These are phyloP conservation scores for Tridacna crocea DNA, from an alignment of 2,888 invertebrate species.

Conservation along the genomic window DNA sequence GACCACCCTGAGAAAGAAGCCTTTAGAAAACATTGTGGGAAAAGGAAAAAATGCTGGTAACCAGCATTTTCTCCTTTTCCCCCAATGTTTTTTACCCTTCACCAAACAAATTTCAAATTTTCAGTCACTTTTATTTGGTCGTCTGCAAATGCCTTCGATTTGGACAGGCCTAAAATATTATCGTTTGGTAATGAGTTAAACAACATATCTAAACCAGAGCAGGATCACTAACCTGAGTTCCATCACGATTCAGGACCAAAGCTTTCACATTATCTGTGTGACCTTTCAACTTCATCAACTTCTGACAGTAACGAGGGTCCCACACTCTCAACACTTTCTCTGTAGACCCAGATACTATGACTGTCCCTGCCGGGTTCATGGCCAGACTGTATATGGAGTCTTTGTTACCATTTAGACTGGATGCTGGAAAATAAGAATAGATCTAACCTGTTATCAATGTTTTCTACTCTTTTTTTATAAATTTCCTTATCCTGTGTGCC, in stretches of 20 bases:
- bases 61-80: neutral
- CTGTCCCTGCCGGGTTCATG: constrained; percentile 98
- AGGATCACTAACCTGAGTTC: constrained; percentile 86
- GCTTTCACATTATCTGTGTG: constrained; percentile 99
- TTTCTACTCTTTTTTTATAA: neutral
- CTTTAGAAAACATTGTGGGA: neutral
- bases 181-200: neutral
- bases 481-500: no score
- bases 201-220: neutral
- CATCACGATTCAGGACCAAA: constrained; percentile 96
- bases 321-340: constrained; percentile 93
- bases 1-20: no score
- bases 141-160: neutral
- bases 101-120: neutral
- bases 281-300: constrained; percentile 97
- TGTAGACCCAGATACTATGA: constrained; percentile 94
- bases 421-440: constrained; percentile 87
- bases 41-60: neutral
- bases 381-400: constrained; percentile 99
- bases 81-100: neutral
- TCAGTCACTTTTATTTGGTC: neutral
- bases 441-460: neutral
- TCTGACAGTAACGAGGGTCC: constrained; percentile 98
- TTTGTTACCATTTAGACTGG: constrained; percentile 97
- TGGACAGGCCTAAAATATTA: neutral